Evolutionary conservation across 2,888 invertebrate genomes (phyloP).

Genomic region (Ametastegia equiseti): DNA sequence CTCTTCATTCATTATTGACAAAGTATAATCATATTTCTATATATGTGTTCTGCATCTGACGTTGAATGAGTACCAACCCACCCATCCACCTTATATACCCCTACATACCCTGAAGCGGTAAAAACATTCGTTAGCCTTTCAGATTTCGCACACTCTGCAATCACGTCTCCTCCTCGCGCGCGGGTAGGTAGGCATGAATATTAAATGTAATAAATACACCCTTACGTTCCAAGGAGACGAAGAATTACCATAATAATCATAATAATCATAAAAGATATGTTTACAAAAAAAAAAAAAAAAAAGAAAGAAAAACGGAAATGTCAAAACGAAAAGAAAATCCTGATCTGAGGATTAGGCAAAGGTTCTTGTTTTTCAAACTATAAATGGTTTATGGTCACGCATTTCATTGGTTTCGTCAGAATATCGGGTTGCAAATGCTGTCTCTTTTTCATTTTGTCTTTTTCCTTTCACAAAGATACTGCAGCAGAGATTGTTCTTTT

Average conservation of each 20-base stretch:
- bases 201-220: neutral
- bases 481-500: neutral
- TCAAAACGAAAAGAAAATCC: neutral
- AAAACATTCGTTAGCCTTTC: conserved; percentile 9
- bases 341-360: conserved; percentile 3
- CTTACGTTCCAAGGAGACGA: too few relatives aligned
- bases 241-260: too few relatives aligned
- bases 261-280: too few relatives aligned
- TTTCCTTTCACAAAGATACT: neutral
- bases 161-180: neutral
- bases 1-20: neutral
- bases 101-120: too few relatives aligned
- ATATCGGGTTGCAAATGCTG: conserved; percentile 41
- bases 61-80: neutral
- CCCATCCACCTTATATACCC: too few relatives aligned
- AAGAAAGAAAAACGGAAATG: neutral
- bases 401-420: conserved; percentile 37
- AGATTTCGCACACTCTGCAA: neutral
- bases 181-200: neutral
- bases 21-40: conserved; percentile 12
- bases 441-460: neutral
- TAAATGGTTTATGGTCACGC: conserved; percentile 40
- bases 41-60: neutral
- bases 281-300: neutral
- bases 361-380: conserved; percentile 14